Base-by-base conservation (phyloP, 1,140 invertebrate species). In the Habropoda laboriosa region DNA sequence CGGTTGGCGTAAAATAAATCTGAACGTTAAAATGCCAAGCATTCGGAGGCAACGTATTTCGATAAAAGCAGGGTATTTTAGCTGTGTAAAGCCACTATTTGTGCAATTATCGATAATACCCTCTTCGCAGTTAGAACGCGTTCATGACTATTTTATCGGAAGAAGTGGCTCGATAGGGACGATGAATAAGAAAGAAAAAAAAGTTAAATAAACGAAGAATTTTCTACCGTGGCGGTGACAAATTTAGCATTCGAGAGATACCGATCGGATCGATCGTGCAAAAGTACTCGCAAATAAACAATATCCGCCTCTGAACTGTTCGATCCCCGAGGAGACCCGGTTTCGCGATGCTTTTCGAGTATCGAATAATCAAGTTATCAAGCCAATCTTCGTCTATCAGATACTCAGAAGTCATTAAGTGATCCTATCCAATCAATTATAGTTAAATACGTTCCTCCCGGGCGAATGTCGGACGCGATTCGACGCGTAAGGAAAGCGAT, bases 281-380 rank as follows among this genome's bases (percentile, higher is more conserved):
- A 32, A n/a, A n/a, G n/a, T n/a, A n/a, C n/a, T n/a, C 18, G 10
- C n/a, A 60, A 60, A 35, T 38, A 60, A 60, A 35, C 32, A 6
- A 35, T n/a, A 5, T 10, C 30, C 57, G 55, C 1, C 18, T 0
- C 5, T 16, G 27, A 18, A 8, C 24, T 32, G 10, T 61, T 1
- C n/a, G 16, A 42, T 18, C n/a, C 38, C n/a, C 47, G 47, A 1
- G 8, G 6, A 4, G 35, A 24, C 18, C 30, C 21, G 18, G 55
- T 32, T 4, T 7, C 55, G 32, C 18, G 8, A 58, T 32, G 7
- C 32, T 5, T 51, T 24, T 68, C 27, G 21, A 68, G 30, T 13
- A 35, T 68, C 30, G 64, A 51, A 51, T 51, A 51, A 68, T 68
- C 45, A 24, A 68, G 45, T 68, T 68, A 68, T 38, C 64, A 32